Percentiles rank a stretch among this genome's conserved stretches.
Conservation (phyloP, 1,140 invertebrate genomes). For the Leptestheria dahalacensis region DNA sequence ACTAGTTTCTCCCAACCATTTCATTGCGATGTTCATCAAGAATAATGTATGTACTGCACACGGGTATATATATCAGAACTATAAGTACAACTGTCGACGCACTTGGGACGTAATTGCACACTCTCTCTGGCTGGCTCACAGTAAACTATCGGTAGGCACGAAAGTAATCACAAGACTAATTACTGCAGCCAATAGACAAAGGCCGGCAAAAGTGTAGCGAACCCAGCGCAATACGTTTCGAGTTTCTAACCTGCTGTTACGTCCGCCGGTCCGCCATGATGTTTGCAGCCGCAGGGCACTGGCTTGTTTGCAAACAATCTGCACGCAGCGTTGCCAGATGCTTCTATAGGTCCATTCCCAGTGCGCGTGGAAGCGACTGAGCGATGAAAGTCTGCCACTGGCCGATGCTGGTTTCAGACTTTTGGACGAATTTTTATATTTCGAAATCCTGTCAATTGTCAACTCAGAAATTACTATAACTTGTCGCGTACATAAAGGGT, state of each 20-base stretch:
- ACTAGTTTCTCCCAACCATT: no score
- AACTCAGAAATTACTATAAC: no score
- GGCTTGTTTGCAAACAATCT: background rate
- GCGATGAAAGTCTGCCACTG: background rate
- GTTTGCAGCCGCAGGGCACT: background rate
- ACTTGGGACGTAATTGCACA: no score
- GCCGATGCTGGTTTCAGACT: background rate
- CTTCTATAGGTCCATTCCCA: background rate
- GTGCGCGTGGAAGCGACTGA: background rate
- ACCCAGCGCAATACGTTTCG: background rate
- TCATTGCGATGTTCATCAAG: no score
- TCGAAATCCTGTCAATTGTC: no score
- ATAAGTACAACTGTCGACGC: no score
- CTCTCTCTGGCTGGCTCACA: no score
- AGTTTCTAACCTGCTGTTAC: background rate
- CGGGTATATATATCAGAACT: no score
- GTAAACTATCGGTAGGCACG: no score
- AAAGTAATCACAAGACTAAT: background rate
- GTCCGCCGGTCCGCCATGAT: background rate
- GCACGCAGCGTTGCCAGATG: background rate
- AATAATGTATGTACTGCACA: no score
- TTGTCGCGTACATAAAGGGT: no score
- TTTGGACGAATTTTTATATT: no score
- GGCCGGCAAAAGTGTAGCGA: background rate
- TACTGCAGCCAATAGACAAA: background rate